Evolutionary conservation across 2,113 vertebrate species (phyloP).

Genomic region (Petaurus breviceps): DNA sequence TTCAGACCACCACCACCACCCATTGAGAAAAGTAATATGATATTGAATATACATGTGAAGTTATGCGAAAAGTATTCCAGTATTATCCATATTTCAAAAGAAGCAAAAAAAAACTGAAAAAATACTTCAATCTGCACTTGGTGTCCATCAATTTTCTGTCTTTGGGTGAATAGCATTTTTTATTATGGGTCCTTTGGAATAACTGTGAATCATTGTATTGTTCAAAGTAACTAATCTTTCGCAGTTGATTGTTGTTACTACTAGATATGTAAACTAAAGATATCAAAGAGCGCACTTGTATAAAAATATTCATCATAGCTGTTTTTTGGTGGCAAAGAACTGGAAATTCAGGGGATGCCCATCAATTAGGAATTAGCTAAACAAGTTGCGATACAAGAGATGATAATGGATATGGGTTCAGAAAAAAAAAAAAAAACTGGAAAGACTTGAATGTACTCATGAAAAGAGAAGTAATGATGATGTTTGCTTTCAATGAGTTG

Average conservation of each 20-base stretch:
- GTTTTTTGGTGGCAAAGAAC: not conserved
- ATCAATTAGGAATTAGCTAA: not conserved
- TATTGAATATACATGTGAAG: not conserved
- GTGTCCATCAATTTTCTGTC: not conserved
- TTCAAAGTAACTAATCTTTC: not conserved
- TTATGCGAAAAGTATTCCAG: not conserved
- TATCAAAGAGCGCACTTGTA: not conserved
- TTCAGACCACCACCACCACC: not conserved
- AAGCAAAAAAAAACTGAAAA: no score
- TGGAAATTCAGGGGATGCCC: not conserved
- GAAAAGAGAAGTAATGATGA: not conserved
- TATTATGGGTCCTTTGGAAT: not conserved
- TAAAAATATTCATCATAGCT: not conserved
- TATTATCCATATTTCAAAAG: not conserved
- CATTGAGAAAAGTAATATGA: not conserved
- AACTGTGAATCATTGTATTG: not conserved
- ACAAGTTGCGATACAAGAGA: not conserved
- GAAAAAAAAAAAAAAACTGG: not conserved
- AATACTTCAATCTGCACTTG: not conserved
- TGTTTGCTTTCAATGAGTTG: not conserved
- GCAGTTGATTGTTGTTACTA: not conserved
- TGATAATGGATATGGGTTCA: not conserved
- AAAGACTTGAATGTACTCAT: not conserved
- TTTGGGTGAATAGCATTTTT: not conserved
- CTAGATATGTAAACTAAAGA: not conserved